These are phyloP conservation scores for Acanthosepion esculentum DNA, from an alignment of 2,888 invertebrate genomes.

Conservation along the genomic window DNA sequence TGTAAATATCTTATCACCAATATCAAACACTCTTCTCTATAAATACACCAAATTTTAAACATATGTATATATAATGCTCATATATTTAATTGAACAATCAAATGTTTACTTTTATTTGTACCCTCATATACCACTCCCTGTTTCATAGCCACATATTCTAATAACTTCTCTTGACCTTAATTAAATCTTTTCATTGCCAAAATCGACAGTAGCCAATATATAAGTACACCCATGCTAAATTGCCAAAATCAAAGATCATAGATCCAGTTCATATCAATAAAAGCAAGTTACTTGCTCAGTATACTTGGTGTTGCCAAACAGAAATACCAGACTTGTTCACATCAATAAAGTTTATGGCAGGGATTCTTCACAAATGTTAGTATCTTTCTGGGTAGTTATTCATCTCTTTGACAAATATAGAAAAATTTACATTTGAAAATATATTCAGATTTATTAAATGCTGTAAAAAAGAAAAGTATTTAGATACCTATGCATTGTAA, in stretches of 20 bases:
- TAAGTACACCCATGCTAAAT: background rate
- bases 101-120: background rate
- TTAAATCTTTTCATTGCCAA: background rate
- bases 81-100: background rate
- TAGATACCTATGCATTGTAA: too few species aligned
- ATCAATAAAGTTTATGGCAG: background rate
- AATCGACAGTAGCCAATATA: background rate
- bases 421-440: background rate
- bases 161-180: background rate
- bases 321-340: background rate
- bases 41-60: too few species aligned
- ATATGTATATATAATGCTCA: too few species aligned
- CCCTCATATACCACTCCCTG: background rate
- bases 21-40: too few species aligned
- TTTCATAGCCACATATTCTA: constrained; percentile 1
- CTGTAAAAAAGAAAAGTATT: too few species aligned
- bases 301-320: background rate
- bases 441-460: too few species aligned
- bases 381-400: background rate
- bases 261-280: background rate
- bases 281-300: background rate
- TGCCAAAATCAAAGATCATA: background rate
- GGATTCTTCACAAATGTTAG: background rate
- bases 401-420: background rate
- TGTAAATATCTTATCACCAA: too few species aligned